phyloP scores from a whole-genome alignment of 2,888 invertebrate genomes.

The Neoascia interrupta region DNA sequence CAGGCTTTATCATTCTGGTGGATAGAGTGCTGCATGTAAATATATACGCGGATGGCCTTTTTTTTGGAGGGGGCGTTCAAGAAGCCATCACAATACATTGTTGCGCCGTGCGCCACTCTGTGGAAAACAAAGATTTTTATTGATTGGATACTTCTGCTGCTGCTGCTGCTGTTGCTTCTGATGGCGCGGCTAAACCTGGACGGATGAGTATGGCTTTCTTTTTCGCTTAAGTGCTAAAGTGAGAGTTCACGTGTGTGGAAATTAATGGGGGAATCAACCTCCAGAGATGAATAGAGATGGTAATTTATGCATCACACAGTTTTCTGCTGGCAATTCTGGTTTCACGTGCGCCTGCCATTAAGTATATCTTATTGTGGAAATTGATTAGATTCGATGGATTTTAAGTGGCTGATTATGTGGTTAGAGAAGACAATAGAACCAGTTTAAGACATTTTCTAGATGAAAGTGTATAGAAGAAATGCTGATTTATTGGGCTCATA shows the following conservation, averaged over 20 bases:
- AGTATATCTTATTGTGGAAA: neutral
- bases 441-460: too few species aligned
- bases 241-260: slow-evolving; percentile 53
- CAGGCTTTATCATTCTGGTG: slow-evolving; percentile 25
- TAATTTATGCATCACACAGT: too few species aligned
- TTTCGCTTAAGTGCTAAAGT: slow-evolving; percentile 29
- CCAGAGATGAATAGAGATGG: neutral
- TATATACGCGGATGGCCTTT: neutral
- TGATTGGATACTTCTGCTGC: slow-evolving; percentile 34
- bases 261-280: slow-evolving; percentile 26
- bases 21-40: slow-evolving; percentile 48
- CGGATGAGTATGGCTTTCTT: slow-evolving; percentile 46
- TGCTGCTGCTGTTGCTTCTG: too few species aligned
- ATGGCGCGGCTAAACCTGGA: neutral
- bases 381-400: slow-evolving; percentile 3
- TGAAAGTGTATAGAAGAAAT: too few species aligned
- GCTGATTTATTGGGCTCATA: too few species aligned
- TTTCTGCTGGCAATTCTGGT: neutral
- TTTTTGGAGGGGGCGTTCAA: slow-evolving; percentile 25
- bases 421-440: too few species aligned
- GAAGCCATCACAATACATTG: slow-evolving; percentile 15
- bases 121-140: slow-evolving; percentile 37
- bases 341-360: neutral
- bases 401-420: too few species aligned
- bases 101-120: too few species aligned